A percentile compares a stretch with the other conserved stretches of the same genome.
Conservation (phyloP, 2,113 vertebrate species). For the Anguilla rostrata region DNA sequence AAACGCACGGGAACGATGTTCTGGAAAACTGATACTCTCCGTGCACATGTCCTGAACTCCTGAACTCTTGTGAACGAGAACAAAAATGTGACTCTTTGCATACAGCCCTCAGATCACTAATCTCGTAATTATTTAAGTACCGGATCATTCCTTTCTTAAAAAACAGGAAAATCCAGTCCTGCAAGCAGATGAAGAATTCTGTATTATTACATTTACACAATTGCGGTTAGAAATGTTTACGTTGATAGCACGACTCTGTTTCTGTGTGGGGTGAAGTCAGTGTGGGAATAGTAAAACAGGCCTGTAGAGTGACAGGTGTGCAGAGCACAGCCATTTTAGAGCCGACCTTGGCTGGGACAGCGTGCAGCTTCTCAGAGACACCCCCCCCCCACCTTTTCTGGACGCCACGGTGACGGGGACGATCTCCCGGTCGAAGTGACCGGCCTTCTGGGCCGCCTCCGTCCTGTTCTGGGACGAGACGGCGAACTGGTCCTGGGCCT, state of each 20-base stretch:
- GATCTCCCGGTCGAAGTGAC: slow-evolving; percentile 89
- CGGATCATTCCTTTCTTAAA: no score
- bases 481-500: slow-evolving; percentile 84
- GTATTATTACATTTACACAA: no score
- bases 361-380: not conserved
- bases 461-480: slow-evolving; percentile 84
- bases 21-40: not conserved
- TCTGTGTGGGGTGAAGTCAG: not conserved
- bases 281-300: not conserved
- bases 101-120: no score
- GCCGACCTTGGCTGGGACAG: not conserved
- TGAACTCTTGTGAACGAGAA: no score
- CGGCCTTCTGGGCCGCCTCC: slow-evolving; percentile 87
- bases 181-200: no score
- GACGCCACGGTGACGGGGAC: slow-evolving; percentile 83
- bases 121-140: no score
- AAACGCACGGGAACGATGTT: not conserved
- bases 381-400: slow-evolving; percentile 75
- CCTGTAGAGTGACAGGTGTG: not conserved
- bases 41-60: no score
- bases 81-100: no score
- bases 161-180: no score
- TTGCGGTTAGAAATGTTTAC: no score
- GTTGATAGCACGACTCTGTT: no score
- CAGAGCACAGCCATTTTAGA: not conserved